Percentiles rank a stretch among this genome's conserved stretches.
Conservation (phyloP, 2,113 vertebrate species). For the Ceyx melanurus region DNA sequence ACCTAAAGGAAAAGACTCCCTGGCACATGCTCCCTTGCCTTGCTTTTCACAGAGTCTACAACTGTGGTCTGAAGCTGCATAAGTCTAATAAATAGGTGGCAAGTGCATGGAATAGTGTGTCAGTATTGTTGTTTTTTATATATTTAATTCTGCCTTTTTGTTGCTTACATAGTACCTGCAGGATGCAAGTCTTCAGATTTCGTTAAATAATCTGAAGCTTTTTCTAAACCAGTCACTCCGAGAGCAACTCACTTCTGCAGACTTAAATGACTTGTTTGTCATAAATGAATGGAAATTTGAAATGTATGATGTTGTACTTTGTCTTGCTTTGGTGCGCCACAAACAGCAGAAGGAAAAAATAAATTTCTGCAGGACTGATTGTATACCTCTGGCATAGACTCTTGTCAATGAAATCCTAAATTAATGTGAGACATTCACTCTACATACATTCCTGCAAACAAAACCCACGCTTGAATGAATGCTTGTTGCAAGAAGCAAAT, state of each 20-base stretch:
- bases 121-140: not conserved
- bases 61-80: not conserved
- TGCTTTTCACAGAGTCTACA: not conserved
- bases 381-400: not conserved
- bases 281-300: not conserved
- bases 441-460: slow-evolving; percentile 27
- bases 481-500: not conserved
- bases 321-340: not conserved
- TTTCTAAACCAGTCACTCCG: not conserved
- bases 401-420: slow-evolving; percentile 29
- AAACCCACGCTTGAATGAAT: slow-evolving; percentile 45
- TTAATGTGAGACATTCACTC: slow-evolving; percentile 24
- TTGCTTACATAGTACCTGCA: not conserved
- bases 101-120: not conserved
- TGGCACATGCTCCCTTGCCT: not conserved
- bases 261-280: not conserved
- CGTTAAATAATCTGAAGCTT: not conserved
- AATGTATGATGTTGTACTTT: not conserved
- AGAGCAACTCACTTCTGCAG: not conserved
- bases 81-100: not conserved
- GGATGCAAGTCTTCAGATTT: not conserved
- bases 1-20: not conserved
- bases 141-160: not conserved
- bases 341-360: not conserved
- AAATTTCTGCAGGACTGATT: not conserved